Conservation (phyloP, 2,797 vertebrate genomes). For the Tiaroga cobitis region DNA sequence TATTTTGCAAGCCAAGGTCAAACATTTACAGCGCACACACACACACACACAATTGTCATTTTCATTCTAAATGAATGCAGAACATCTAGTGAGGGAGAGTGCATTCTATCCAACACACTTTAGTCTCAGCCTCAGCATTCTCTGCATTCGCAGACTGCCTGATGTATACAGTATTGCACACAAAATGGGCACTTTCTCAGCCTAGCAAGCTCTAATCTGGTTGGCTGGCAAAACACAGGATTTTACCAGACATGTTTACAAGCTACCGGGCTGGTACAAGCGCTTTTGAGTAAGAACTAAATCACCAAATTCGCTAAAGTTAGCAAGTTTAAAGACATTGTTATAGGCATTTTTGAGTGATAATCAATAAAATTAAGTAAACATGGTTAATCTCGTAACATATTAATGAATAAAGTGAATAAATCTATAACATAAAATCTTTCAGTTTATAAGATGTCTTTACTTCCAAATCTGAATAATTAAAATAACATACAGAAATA, state of each 20-base stretch:
- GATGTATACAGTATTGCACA: constrained; percentile 9
- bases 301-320: neutral
- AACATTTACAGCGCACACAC: neutral
- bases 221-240: neutral
- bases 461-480: neutral
- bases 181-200: neutral
- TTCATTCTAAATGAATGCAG: constrained; percentile 10
- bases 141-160: neutral
- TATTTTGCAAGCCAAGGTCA: constrained; percentile 6
- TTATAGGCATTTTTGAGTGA: neutral
- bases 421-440: neutral
- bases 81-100: neutral
- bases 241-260: constrained; percentile 18
- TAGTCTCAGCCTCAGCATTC: neutral
- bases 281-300: neutral
- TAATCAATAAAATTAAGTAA: too few relatives aligned
- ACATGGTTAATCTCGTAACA: neutral
- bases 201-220: constrained; percentile 18
- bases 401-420: neutral
- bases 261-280: neutral
- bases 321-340: neutral
- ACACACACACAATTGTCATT: neutral
- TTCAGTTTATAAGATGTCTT: neutral
- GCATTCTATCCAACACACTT: constrained; percentile 8
- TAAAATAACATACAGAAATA: neutral